phyloP scores from a whole-genome alignment of 2,797 vertebrate genomes.

The Pseudochromis fuscus region DNA sequence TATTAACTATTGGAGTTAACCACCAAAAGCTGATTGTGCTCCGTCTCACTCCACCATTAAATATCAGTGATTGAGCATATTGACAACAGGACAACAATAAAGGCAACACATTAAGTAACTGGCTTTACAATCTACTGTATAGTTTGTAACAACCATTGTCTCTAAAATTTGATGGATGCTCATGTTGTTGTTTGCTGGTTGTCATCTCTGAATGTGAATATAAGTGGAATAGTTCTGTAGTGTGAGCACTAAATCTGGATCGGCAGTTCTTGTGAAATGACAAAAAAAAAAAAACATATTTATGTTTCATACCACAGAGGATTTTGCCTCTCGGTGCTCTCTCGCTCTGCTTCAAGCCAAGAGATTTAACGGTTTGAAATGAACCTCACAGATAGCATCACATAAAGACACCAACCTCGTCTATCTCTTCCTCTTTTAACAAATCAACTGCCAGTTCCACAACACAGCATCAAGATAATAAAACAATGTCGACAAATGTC shows the following conservation, averaged over 20 bases:
- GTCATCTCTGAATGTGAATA: no score
- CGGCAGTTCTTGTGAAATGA: constrained; percentile 8
- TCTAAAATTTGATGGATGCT: no score
- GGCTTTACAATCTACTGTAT: no score
- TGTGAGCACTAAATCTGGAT: not conserved
- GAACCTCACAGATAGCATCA: constrained; percentile 8
- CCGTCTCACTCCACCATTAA: no score
- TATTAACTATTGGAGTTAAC: no score
- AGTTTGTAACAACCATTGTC: no score
- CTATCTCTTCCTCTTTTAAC: not conserved
- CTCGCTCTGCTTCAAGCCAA: constrained; percentile 2
- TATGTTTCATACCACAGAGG: not conserved
- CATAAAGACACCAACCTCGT: not conserved
- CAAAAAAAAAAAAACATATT: not conserved
- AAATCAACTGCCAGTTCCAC: not conserved
- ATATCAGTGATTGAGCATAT: no score
- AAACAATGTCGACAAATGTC: not conserved
- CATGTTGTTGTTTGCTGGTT: no score
- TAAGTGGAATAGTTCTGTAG: not conserved
- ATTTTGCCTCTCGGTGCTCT: constrained; percentile 1
- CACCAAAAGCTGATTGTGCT: no score
- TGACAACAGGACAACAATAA: no score
- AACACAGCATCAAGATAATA: not conserved
- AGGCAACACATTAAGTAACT: no score
- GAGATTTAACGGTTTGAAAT: constrained; percentile 18